Conservation (phyloP, 1,140 invertebrate species). For the Lepidurus couesii region DNA sequence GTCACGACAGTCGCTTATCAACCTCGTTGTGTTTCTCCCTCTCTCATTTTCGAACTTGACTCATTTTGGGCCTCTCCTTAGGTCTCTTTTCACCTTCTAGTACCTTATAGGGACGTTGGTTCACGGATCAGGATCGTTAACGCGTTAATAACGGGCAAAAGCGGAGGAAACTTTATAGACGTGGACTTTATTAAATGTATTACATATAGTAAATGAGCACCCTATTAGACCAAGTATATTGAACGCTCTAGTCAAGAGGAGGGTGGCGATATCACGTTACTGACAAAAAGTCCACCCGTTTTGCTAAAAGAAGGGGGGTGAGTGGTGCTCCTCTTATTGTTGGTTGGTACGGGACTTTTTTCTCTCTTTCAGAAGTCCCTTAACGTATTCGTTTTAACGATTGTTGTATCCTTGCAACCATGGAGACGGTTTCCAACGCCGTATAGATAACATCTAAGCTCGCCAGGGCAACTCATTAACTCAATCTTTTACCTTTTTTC, state of each 20-base stretch:
- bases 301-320: neutral
- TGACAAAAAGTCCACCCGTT: neutral
- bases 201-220: no score
- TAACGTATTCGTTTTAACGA: neutral
- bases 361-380: neutral
- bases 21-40: neutral
- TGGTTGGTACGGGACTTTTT: neutral
- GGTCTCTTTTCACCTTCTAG: no score
- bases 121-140: no score
- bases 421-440: neutral
- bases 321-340: neutral
- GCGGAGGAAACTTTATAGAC: neutral
- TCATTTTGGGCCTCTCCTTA: no score
- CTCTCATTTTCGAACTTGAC: neutral
- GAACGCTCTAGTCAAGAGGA: neutral
- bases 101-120: no score
- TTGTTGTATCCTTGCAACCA: conserved; percentile 5
- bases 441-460: conserved; percentile 16
- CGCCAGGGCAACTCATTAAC: conserved; percentile 18
- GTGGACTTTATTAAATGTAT: neutral
- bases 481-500: neutral
- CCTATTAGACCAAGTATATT: neutral
- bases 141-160: neutral
- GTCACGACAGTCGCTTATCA: conserved; percentile 10
- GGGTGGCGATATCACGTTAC: neutral